These are phyloP conservation scores for Melieria picta DNA, from an alignment of 2,888 invertebrate species.

Conservation along the genomic window DNA sequence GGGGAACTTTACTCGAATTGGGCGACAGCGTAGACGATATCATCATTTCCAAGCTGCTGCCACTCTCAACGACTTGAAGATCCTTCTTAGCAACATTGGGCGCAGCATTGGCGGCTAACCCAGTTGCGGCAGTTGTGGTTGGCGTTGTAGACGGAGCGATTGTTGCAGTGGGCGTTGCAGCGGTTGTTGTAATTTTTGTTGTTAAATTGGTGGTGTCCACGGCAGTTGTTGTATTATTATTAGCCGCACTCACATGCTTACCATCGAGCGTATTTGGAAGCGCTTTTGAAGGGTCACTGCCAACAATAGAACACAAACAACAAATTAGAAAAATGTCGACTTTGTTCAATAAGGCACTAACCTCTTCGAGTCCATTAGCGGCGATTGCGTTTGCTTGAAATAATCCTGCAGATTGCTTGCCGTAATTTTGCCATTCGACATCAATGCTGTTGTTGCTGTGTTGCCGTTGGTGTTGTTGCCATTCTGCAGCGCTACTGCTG, in stretches of 20 bases:
- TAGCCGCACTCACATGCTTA: slow-evolving; percentile 18
- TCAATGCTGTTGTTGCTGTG: slow-evolving; percentile 37
- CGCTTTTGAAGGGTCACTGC: slow-evolving; percentile 34
- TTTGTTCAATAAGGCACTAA: neutral
- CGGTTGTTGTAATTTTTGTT: neutral
- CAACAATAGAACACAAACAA: neutral
- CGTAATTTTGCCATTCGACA: slow-evolving; percentile 48
- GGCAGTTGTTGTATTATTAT: slow-evolving; percentile 28
- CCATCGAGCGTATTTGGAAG: slow-evolving; percentile 33
- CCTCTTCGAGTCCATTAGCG: slow-evolving; percentile 26
- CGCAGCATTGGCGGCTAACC: slow-evolving; percentile 8
- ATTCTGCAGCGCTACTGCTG: slow-evolving; percentile 17
- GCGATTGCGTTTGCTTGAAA: slow-evolving; percentile 46
- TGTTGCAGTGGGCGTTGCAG: slow-evolving; percentile 27
- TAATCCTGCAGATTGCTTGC: slow-evolving; percentile 50
- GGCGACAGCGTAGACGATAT: slow-evolving; percentile 70
- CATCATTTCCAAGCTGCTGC: slow-evolving; percentile 66
- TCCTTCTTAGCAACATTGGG: slow-evolving; percentile 49
- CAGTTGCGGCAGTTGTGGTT: slow-evolving; percentile 30
- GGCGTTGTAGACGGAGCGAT: slow-evolving; percentile 29
- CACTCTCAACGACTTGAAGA: slow-evolving; percentile 64
- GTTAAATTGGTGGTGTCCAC: slow-evolving; percentile 16
- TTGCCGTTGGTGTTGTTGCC: slow-evolving; percentile 35
- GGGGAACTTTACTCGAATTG: slow-evolving; percentile 77
- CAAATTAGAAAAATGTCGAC: neutral